These are phyloP conservation scores for Pegoplata infirma DNA, from an alignment of 2,888 invertebrate species.

Conservation along the genomic window DNA sequence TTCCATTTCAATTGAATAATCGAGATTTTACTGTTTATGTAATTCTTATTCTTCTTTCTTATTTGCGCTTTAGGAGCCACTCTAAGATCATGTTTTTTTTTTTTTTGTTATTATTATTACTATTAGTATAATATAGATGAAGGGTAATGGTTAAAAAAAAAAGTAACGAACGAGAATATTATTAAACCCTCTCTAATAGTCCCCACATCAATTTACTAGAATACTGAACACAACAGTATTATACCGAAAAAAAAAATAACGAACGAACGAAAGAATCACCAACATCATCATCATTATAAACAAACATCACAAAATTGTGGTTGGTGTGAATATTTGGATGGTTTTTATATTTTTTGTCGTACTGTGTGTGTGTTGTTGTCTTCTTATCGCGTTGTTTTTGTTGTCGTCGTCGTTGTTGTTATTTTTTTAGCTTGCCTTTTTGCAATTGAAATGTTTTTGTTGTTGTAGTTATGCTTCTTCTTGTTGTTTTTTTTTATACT, in stretches of 20 bases:
- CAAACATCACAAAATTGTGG: slow-evolving; percentile 6
- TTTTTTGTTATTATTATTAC: too few species aligned
- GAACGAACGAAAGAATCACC: slow-evolving; percentile 24
- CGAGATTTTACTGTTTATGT: neutral
- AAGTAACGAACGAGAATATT: slow-evolving; percentile 8
- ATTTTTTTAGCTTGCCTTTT: slow-evolving; percentile 61
- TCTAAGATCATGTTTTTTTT: slow-evolving; percentile 34
- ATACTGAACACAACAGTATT: slow-evolving; percentile 24
- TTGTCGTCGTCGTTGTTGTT: slow-evolving; percentile 43
- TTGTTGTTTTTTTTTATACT: slow-evolving; percentile 56
- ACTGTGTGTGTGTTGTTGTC: slow-evolving; percentile 62
- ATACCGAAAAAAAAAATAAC: slow-evolving; percentile 30
- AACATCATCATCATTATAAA: slow-evolving; percentile 36
- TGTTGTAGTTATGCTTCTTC: slow-evolving; percentile 49
- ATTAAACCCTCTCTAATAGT: slow-evolving; percentile 34
- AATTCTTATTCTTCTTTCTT: slow-evolving; percentile 38
- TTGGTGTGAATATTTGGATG: slow-evolving; percentile 47
- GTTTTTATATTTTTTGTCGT: slow-evolving; percentile 46
- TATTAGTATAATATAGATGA: neutral
- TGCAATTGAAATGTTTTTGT: slow-evolving; percentile 39
- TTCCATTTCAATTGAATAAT: too few species aligned
- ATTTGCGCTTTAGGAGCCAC: slow-evolving; percentile 36
- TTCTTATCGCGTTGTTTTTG: slow-evolving; percentile 60
- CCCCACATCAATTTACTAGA: slow-evolving; percentile 11
- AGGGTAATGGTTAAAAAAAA: slow-evolving; percentile 17